These are phyloP conservation scores for Sorex maritimensis DNA, from an alignment of 2,797 vertebrate genomes.

Conservation along the genomic window DNA sequence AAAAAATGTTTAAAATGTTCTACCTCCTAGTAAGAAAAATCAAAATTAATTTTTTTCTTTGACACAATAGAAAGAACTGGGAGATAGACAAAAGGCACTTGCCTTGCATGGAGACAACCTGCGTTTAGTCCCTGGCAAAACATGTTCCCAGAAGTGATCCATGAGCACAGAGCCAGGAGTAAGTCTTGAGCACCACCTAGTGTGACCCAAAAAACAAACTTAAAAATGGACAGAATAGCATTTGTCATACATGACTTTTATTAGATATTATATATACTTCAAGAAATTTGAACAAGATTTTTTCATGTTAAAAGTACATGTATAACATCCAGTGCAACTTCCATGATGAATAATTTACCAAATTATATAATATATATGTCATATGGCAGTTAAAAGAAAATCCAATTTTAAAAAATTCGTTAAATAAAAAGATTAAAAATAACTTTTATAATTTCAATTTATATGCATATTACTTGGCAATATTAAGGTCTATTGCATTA, in stretches of 20 bases:
- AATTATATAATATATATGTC: background rate
- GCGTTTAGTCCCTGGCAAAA: too few species aligned
- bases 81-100: too few species aligned
- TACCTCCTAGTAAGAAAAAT: slow-evolving; percentile 17
- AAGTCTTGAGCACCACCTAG: too few species aligned
- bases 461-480: background rate
- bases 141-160: too few species aligned
- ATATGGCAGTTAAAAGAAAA: background rate
- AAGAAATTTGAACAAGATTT: background rate
- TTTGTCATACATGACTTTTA: background rate
- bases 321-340: background rate
- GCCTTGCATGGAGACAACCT: too few species aligned
- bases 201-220: too few species aligned
- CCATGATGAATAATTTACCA: slow-evolving; percentile 9
- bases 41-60: background rate
- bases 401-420: background rate
- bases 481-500: background rate
- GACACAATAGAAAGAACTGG: too few species aligned
- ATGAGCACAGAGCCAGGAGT: too few species aligned
- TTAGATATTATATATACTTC: slow-evolving; percentile 20
- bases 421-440: too few species aligned
- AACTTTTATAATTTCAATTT: background rate
- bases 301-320: background rate
- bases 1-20: slow-evolving; percentile 28
- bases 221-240: background rate